Conservation (phyloP, 2,888 invertebrate genomes). For the Campoplex nolae region DNA sequence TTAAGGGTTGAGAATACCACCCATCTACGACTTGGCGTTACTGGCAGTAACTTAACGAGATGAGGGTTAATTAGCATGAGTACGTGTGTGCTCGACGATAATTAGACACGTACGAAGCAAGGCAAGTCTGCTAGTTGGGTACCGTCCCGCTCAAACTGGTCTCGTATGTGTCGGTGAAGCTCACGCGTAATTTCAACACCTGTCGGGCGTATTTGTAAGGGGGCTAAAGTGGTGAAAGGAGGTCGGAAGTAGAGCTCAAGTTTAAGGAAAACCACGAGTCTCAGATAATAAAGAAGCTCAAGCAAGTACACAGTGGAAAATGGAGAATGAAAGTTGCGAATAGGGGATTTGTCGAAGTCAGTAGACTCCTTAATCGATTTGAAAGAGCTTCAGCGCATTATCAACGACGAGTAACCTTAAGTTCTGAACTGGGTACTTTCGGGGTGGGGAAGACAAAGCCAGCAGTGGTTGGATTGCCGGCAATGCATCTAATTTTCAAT, state of each 20-base stretch:
- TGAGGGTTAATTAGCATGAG: conserved; percentile 69
- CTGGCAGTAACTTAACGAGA: conserved; percentile 54
- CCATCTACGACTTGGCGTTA: conserved; percentile 44
- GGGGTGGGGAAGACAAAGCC: conserved; percentile 41
- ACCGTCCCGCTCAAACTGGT: conserved; percentile 44
- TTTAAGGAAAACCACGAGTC: neutral
- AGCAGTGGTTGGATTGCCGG: conserved; percentile 35
- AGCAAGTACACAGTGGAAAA: neutral
- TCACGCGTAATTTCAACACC: conserved; percentile 69
- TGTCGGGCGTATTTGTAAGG: conserved; percentile 56
- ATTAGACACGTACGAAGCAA: conserved; percentile 70
- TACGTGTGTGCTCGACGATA: conserved; percentile 69
- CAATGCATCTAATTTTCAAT: conserved; percentile 76
- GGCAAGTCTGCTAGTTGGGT: conserved; percentile 35
- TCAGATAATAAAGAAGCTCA: neutral
- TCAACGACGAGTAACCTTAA: neutral
- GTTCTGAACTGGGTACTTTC: conserved; percentile 7
- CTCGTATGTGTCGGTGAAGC: conserved; percentile 25
- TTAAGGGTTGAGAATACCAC: conserved; percentile 33
- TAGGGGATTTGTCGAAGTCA: neutral
- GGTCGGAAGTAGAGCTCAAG: conserved; percentile 4
- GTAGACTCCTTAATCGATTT: conserved; percentile 42
- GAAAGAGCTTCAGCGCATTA: neutral
- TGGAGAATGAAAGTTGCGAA: neutral
- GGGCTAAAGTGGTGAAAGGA: conserved; percentile 11